phyloP scores from a whole-genome alignment of 2,797 vertebrate genomes.

The Alosa sapidissima region DNA sequence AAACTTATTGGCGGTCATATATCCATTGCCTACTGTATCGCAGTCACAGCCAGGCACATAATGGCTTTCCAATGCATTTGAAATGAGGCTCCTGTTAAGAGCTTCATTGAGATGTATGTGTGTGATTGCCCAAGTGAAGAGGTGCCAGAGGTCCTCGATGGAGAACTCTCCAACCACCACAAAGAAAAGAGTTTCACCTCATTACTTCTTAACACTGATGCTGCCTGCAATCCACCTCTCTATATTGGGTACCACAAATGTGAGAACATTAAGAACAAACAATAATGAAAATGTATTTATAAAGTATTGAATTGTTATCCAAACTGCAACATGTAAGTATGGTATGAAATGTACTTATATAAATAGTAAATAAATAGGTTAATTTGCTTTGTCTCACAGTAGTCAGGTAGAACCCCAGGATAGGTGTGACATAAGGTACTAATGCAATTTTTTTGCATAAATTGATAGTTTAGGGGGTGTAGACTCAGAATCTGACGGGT shows the following conservation, averaged over 20 bases:
- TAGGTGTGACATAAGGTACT: too few species aligned
- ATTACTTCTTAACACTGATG: background rate
- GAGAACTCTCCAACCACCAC: background rate
- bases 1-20: slow-evolving; percentile 7
- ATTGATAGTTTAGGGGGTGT: too few species aligned
- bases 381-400: too few species aligned
- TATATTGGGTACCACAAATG: background rate
- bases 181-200: background rate
- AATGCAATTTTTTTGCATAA: too few species aligned
- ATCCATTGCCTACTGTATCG: background rate
- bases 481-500: too few species aligned
- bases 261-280: too few species aligned
- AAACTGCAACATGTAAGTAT: background rate
- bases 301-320: background rate
- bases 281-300: too few species aligned
- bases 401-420: too few species aligned
- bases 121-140: background rate
- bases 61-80: slow-evolving; percentile 13
- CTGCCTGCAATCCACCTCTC: background rate
- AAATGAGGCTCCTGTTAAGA: background rate
- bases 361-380: background rate
- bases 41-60: background rate
- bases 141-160: background rate
- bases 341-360: background rate
- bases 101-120: background rate